Base-by-base conservation (phyloP, 2,888 invertebrate genomes). In the Orthonychiurus folsomi region DNA sequence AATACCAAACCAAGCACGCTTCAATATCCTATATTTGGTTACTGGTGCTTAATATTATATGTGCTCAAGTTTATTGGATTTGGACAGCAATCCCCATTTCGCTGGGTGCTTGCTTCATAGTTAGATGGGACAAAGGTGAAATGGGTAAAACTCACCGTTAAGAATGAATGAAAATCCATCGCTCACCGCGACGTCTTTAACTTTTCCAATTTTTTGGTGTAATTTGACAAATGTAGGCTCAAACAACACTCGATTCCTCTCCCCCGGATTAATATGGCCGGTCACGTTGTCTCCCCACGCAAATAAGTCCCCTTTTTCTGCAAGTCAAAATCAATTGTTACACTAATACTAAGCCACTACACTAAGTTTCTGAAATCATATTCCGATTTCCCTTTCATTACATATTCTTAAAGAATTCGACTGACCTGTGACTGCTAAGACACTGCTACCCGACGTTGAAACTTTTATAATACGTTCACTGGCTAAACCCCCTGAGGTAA, bases 261-360 rank as follows among this genome's bases (percentile, higher is more conserved):
- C 78, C 67, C 76, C 74, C 73, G 80, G 78, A 26, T 83, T 80
- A 48, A 97, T 79, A 77, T 96, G 96, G 0, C 86, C 85, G 75
- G 94, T 95, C 78, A 97, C 96, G 0, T 89, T 87, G 77, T 94
- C 96, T 5, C 97, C 96, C 95, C 96, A 97, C 1, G 94, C 96
- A 78, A 94, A 96, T 1, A 93, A 82, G 73, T 93, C 89, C 2
- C 95, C 94, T 73, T 85, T 85, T 68, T 92, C 90, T 88, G 75
- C 66, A 66, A 64, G 70, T 60, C n/a, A 21, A 5, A 59, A 59
- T 63, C 18, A 56, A n/a, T 56, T 27, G 21, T 48, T 58, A 54
- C 12, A 21, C 48, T 48, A n/a, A 60, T 48, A 18, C 28, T 56
- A 24, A n/a, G 15, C 15, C 21, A 59, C n/a, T n/a, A n/a, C n/a